These are phyloP conservation scores for Nomada fabriciana DNA, from an alignment of 2,888 invertebrate species.

Conservation along the genomic window DNA sequence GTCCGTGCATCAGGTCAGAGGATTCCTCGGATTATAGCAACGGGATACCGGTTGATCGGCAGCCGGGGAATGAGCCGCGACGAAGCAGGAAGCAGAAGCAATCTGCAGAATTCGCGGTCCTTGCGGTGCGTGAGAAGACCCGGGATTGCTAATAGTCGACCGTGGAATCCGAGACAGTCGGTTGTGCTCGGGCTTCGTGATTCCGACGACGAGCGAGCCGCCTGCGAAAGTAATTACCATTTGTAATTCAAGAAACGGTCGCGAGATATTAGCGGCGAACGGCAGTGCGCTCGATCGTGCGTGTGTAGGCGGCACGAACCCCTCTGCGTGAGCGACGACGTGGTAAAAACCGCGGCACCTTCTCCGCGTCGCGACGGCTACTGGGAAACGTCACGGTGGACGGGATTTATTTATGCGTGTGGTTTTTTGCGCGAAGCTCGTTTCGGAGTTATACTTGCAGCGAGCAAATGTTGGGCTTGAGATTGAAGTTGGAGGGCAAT, in stretches of 20 bases:
- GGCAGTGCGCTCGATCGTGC: conserved; percentile 11
- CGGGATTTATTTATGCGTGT: background rate
- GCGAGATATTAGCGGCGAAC: conserved; percentile 42
- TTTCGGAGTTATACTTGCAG: background rate
- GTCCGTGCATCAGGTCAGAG: conserved; percentile 42
- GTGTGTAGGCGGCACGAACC: conserved; percentile 37
- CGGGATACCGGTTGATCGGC: conserved; percentile 67
- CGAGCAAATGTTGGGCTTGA: background rate
- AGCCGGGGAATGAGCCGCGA: conserved; percentile 55
- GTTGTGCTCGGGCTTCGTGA: conserved; percentile 34
- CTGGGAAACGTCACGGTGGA: conserved; percentile 11
- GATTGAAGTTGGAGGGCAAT: background rate
- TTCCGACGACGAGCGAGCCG: conserved; percentile 27
- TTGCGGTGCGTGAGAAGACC: conserved; percentile 72
- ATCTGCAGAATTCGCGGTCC: conserved; percentile 74
- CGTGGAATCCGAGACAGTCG: conserved; percentile 67
- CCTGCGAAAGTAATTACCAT: conserved; percentile 59
- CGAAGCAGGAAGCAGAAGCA: conserved; percentile 71
- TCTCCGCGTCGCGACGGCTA: background rate
- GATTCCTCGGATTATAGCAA: conserved; percentile 67
- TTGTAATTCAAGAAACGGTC: conserved; percentile 51
- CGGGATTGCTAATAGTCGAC: conserved; percentile 63
- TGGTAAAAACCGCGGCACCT: conserved; percentile 28
- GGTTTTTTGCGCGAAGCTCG: background rate
- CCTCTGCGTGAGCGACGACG: background rate